Conservation (phyloP, 2,797 vertebrate genomes). For the Luscinia luscinia region DNA sequence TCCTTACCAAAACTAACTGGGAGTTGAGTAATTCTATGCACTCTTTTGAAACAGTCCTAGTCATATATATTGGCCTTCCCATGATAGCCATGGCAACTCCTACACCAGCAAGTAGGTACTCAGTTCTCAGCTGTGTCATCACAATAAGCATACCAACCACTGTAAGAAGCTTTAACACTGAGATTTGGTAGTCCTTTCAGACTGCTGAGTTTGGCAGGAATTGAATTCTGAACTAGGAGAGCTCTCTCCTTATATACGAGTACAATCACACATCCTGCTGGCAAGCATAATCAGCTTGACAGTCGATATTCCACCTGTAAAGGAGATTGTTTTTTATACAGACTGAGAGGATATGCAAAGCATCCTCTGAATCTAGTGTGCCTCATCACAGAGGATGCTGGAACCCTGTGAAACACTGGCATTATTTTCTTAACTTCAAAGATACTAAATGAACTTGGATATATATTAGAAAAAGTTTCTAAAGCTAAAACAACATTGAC, state of each 20-base stretch:
- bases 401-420: background rate
- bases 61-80: background rate
- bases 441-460: background rate
- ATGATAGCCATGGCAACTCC: background rate
- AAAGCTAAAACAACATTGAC: background rate
- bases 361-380: background rate
- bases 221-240: slow-evolving; percentile 32
- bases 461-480: background rate
- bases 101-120: background rate
- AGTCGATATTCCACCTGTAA: background rate
- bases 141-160: slow-evolving; percentile 1
- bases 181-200: background rate
- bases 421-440: background rate
- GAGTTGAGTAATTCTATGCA: background rate
- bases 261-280: slow-evolving; percentile 3
- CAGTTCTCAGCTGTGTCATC: background rate
- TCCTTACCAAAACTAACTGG: background rate
- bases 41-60: background rate
- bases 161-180: background rate
- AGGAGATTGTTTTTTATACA: background rate
- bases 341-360: background rate
- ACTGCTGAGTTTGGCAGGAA: background rate
- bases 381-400: background rate
- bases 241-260: slow-evolving; percentile 5
- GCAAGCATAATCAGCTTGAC: slow-evolving; percentile 6